Percentiles rank a stretch among this genome's conserved stretches.
Conservation (phyloP, 2,797 vertebrate genomes). For the Vireo griseus region DNA sequence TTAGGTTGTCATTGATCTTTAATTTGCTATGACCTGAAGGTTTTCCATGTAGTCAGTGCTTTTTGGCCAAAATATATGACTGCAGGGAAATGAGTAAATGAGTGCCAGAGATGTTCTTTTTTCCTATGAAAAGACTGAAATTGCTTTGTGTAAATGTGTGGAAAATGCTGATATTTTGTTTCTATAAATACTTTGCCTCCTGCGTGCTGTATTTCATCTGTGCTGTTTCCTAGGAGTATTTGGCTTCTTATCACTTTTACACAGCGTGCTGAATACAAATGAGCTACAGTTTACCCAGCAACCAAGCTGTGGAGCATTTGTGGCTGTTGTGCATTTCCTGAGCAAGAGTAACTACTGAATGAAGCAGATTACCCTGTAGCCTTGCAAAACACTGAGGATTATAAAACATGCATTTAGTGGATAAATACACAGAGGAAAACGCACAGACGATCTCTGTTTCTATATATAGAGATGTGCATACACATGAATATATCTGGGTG, state of each 20-base stretch:
- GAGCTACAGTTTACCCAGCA: constrained; percentile 54
- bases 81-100: constrained; percentile 65
- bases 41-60: constrained; percentile 65
- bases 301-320: constrained; percentile 19
- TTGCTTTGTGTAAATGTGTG: constrained; percentile 80
- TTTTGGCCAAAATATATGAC: constrained; percentile 60
- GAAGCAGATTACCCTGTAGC: constrained; percentile 17
- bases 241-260: constrained; percentile 72
- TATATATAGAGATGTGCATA: not conserved
- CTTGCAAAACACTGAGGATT: constrained; percentile 45
- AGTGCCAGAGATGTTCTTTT: constrained; percentile 64
- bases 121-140: constrained; percentile 73
- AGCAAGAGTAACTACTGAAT: constrained; percentile 50
- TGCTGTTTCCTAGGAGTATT: constrained; percentile 72
- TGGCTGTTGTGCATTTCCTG: constrained; percentile 47
- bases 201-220: constrained; percentile 68
- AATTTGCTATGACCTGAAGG: constrained; percentile 69
- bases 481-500: not conserved
- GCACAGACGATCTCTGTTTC: not conserved
- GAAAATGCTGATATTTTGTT: constrained; percentile 82
- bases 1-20: constrained; percentile 70
- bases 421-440: constrained; percentile 49
- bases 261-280: constrained; percentile 72
- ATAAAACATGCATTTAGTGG: constrained; percentile 53
- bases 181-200: constrained; percentile 80